Base-by-base conservation (phyloP, 2,888 invertebrate genomes). In the Caenorhabditis sp. region DNA sequence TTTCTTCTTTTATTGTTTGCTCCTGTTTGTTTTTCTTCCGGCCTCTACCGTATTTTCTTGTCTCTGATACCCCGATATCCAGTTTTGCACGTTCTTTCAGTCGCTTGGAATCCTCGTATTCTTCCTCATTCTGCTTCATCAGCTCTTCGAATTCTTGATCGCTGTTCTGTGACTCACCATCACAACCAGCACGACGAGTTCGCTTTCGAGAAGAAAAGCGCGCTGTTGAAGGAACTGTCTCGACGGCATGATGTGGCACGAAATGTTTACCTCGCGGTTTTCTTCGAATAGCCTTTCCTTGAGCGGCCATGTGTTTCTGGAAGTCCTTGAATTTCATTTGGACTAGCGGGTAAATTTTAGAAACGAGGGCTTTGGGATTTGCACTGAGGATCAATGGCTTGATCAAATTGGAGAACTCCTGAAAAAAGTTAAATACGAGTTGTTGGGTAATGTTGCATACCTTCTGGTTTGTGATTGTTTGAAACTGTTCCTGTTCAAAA, bases 101-200 rank as follows among this genome's bases (percentile, higher is more conserved):
- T n/a, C 82, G 78, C 22, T 89, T 89, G 35, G 85, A 90, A 76
- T 92, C 92, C 67, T 93, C 93, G 60, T 92, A 90, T 13, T 92
- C 90, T 69, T 92, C 82, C 44, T 93, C 93, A 5, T 93, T 93
- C 79, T 93, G 93, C 68, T 93, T 92, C 67, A 99, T 92, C 95
- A 98, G 97, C 91, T 97, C 96, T 91, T 99, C 99, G 92, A 99
- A 99, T 92, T 99, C 98, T 77, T 97, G 96, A 92, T 99, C 99
- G 0, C 97, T 97, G 92, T 98, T 97, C 35, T 96, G 85, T 37
- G 91, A 93, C 69, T 93, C 85, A 18, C 85, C 82, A 60, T 88
- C 87, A 8, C n/a, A 55, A 13, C 24, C 55, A 6, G 28, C 15
- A 40, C 81, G 62, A 28, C 72, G 81, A 15, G 2, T 15, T 74